phyloP scores from a whole-genome alignment of 2,797 vertebrate genomes.

The Myotis vivesi region DNA sequence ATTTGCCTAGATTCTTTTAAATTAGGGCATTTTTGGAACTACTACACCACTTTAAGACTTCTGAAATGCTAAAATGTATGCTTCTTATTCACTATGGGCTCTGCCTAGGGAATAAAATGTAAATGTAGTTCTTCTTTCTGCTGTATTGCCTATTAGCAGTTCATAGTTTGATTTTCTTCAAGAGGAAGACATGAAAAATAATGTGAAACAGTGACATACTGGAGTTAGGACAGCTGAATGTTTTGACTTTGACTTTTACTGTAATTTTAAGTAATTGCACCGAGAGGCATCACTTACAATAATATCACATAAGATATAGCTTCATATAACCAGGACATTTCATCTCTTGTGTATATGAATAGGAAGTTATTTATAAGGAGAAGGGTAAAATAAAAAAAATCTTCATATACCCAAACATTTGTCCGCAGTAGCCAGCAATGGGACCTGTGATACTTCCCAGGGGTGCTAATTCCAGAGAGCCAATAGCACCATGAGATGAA shows the following conservation, averaged over 20 bases:
- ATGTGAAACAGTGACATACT: background rate
- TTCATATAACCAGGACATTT: background rate
- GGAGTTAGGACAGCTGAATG: background rate
- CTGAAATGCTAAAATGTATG: background rate
- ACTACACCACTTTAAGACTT: background rate
- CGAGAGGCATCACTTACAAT: background rate
- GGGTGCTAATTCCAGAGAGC: background rate
- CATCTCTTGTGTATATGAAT: background rate
- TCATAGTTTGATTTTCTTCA: conserved; percentile 17
- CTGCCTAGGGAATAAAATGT: background rate
- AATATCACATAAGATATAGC: background rate
- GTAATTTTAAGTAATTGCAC: background rate
- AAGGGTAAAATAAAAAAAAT: background rate
- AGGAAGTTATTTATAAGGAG: background rate
- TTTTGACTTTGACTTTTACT: background rate
- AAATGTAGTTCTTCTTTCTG: background rate
- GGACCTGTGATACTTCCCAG: background rate
- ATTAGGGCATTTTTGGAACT: background rate
- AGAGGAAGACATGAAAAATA: background rate
- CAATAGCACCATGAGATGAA: background rate
- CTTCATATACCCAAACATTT: background rate
- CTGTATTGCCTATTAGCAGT: background rate
- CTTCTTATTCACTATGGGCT: background rate
- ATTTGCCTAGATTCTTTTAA: background rate
- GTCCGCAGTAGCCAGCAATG: background rate